phyloP scores from a whole-genome alignment of 2,888 invertebrate species.

The Xylocampa areola region DNA sequence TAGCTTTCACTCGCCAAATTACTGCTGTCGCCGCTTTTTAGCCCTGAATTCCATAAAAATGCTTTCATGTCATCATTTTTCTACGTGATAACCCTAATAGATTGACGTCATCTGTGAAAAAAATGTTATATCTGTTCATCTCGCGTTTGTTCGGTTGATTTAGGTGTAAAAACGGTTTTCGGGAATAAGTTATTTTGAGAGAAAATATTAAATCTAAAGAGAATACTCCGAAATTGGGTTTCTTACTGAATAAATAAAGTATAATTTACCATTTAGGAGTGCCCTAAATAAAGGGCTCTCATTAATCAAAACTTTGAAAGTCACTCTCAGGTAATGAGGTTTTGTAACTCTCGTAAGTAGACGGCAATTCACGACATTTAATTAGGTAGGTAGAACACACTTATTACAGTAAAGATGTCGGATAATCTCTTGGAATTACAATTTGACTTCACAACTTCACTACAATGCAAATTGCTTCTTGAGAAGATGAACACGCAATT shows the following conservation, averaged over 20 bases:
- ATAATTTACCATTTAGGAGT: slow-evolving; percentile 32
- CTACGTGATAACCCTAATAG: slow-evolving; percentile 36
- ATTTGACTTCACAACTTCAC: slow-evolving; percentile 39
- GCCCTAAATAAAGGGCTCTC: slow-evolving; percentile 8
- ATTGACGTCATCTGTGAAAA: slow-evolving; percentile 40
- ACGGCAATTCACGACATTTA: slow-evolving; percentile 38
- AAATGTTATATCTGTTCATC: slow-evolving; percentile 26
- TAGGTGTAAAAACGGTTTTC: not conserved
- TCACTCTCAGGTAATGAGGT: slow-evolving; percentile 37
- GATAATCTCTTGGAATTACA: slow-evolving; percentile 56
- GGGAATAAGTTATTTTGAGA: not conserved
- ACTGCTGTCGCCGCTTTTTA: slow-evolving; percentile 50
- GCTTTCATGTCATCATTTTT: slow-evolving; percentile 48
- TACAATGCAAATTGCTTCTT: slow-evolving; percentile 63
- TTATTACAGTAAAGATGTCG: slow-evolving; percentile 28
- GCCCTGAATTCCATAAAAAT: slow-evolving; percentile 42
- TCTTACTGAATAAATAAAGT: slow-evolving; percentile 22
- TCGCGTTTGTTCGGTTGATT: slow-evolving; percentile 12
- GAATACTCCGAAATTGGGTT: slow-evolving; percentile 9
- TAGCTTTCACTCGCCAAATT: slow-evolving; percentile 62
- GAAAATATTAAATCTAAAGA: slow-evolving; percentile 1
- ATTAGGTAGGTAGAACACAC: slow-evolving; percentile 24
- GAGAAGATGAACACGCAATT: slow-evolving; percentile 61
- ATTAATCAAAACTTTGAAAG: slow-evolving; percentile 43
- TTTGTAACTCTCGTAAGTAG: slow-evolving; percentile 32